phyloP scores from a whole-genome alignment of 2,113 vertebrate species.

The Eubucco bourcierii region DNA sequence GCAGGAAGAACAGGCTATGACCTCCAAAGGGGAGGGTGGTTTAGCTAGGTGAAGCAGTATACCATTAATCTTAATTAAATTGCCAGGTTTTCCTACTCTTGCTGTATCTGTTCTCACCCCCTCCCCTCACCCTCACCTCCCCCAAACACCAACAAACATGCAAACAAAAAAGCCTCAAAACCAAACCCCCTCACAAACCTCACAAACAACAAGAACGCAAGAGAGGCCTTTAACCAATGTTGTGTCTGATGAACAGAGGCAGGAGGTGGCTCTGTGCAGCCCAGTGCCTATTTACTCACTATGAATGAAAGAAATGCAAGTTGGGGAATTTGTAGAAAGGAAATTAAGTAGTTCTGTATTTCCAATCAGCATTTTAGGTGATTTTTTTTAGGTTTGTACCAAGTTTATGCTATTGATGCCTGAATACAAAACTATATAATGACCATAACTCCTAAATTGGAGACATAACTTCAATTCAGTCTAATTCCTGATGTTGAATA shows the following conservation, averaged over 20 bases:
- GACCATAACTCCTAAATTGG: neutral
- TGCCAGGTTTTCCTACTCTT: neutral
- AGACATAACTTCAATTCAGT: neutral
- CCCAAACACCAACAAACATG: neutral
- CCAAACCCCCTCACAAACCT: neutral
- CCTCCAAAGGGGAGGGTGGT: neutral
- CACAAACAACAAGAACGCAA: neutral
- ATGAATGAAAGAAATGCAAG: neutral
- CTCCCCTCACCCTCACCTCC: neutral
- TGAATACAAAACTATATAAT: neutral
- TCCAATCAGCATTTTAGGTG: neutral
- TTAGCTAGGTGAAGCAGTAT: neutral
- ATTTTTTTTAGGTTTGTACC: neutral
- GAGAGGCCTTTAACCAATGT: neutral
- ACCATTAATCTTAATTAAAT: neutral
- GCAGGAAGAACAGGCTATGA: neutral
- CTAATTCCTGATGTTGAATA: neutral
- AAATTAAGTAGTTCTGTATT: neutral
- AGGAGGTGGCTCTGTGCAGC: neutral
- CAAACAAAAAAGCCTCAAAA: neutral
- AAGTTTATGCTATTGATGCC: neutral
- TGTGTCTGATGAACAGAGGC: neutral
- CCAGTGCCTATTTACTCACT: neutral
- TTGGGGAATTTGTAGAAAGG: neutral
- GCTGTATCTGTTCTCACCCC: neutral